These are phyloP conservation scores for Panthera uncia DNA, from an alignment of 2,113 vertebrate genomes.

Conservation along the genomic window DNA sequence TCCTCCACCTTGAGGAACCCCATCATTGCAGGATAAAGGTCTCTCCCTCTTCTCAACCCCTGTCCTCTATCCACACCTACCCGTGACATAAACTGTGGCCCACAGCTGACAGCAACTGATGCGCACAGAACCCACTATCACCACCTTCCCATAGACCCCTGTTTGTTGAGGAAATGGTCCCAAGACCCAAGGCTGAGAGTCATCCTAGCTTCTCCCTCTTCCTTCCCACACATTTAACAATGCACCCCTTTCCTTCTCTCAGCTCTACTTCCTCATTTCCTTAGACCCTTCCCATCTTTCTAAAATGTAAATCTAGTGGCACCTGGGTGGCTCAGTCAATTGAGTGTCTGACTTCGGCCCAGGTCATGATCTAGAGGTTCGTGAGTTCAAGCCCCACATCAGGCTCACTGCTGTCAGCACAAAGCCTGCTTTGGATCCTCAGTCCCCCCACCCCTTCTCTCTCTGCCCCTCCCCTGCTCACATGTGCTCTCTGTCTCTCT, in stretches of 20 bases:
- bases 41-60: neutral
- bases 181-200: neutral
- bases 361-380: too few species aligned
- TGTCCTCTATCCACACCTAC: neutral
- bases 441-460: too few species aligned
- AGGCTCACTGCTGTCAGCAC: too few species aligned
- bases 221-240: neutral
- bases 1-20: neutral
- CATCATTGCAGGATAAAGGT: neutral
- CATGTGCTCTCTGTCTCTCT: too few species aligned
- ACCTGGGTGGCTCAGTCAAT: too few species aligned
- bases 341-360: too few species aligned
- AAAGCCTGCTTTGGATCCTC: too few species aligned
- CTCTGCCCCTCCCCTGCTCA: too few species aligned
- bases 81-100: neutral
- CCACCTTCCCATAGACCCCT: neutral
- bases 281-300: neutral
- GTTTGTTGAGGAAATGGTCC: neutral
- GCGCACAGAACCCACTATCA: fast-evolving
- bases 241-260: neutral
- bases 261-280: neutral
- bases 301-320: neutral
- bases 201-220: neutral
- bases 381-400: too few species aligned
- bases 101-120: neutral